A percentile compares a stretch with the other conserved stretches of the same genome.
These are phyloP conservation scores for Sinotaia quadrata DNA, from an alignment of 2,888 invertebrate genomes.

Conservation along the genomic window DNA sequence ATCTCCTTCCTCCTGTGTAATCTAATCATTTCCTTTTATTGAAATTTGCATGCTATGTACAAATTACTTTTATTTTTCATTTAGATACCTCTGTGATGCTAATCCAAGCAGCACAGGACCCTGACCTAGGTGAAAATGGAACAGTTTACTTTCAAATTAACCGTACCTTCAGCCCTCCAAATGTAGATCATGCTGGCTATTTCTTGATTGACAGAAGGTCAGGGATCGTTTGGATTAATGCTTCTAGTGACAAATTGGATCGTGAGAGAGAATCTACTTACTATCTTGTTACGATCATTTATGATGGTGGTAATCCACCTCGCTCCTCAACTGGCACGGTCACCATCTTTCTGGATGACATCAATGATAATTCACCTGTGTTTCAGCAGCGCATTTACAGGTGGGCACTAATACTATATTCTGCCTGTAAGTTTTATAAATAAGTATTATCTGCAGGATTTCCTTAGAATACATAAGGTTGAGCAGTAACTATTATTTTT, in stretches of 20 bases:
- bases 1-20: background rate
- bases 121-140: constrained; percentile 95
- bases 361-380: constrained; percentile 73
- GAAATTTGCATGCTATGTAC: too few relatives aligned
- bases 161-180: constrained; percentile 31
- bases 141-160: constrained; percentile 67
- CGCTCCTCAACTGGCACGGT: constrained; percentile 56
- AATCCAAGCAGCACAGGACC: constrained; percentile 85
- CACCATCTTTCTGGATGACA: constrained; percentile 71
- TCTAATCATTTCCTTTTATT: background rate
- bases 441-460: too few relatives aligned
- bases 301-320: constrained; percentile 76
- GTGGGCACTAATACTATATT: constrained; percentile 16
- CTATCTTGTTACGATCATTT: constrained; percentile 96
- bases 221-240: constrained; percentile 61
- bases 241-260: constrained; percentile 51
- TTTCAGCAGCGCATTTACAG: constrained; percentile 54
- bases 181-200: background rate
- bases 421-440: too few relatives aligned
- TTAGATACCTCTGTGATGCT: constrained; percentile 72
- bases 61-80: too few relatives aligned
- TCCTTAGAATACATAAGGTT: too few relatives aligned
- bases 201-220: constrained; percentile 17
- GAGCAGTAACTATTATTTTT: too few relatives aligned
- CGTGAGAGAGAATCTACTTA: constrained; percentile 75